phyloP scores from a whole-genome alignment of 2,797 vertebrate species.

The Spinus pinus region DNA sequence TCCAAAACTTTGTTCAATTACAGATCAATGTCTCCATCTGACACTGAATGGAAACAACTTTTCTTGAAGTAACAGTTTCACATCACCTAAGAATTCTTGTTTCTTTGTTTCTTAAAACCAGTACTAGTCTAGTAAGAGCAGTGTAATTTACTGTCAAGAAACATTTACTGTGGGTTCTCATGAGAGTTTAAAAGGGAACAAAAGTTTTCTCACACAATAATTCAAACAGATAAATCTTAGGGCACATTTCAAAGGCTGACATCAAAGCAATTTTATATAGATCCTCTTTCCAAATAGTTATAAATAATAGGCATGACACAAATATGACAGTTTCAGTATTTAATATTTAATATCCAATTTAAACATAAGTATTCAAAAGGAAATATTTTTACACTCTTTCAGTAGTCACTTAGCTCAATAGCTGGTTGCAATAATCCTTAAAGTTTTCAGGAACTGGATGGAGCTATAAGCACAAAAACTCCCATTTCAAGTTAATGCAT shows the following conservation, averaged over 20 bases:
- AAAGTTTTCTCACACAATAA: not conserved
- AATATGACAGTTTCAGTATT: constrained; percentile 53
- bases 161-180: not conserved
- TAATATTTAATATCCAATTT: constrained; percentile 63
- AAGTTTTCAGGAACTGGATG: not conserved
- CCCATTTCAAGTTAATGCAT: not conserved
- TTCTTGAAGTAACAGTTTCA: not conserved
- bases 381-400: constrained; percentile 33
- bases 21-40: not conserved
- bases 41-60: not conserved
- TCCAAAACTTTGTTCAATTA: not conserved
- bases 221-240: not conserved
- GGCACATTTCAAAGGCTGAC: constrained; percentile 32
- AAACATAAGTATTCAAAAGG: constrained; percentile 42
- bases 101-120: not conserved
- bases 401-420: constrained; percentile 52
- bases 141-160: not conserved
- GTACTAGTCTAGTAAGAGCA: not conserved
- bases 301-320: constrained; percentile 48
- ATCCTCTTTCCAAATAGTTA: constrained; percentile 49
- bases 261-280: constrained; percentile 47
- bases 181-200: not conserved
- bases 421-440: not conserved
- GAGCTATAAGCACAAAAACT: not conserved
- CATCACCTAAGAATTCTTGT: not conserved